Percentiles rank a stretch among this genome's conserved stretches.
Evolutionary conservation across 2,113 vertebrate genomes (phyloP).

Genomic region (Nycticebus coucang): DNA sequence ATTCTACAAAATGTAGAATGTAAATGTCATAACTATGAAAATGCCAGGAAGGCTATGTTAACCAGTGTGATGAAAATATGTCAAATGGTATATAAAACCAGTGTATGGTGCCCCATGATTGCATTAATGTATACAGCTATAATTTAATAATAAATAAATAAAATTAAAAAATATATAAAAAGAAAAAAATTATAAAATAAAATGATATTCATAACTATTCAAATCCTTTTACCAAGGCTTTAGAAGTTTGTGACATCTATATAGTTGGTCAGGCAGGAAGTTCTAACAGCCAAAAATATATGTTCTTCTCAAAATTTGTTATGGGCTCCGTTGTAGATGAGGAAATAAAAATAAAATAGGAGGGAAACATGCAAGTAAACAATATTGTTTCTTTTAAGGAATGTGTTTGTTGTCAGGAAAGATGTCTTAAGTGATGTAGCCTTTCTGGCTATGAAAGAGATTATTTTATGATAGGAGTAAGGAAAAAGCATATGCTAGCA

Average conservation of each 20-base stretch:
- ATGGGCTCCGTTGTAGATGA: background rate
- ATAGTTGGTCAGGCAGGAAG: background rate
- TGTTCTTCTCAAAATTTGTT: constrained; percentile 41
- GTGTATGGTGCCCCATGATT: too few species aligned
- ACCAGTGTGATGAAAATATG: too few species aligned
- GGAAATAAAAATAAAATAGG: background rate
- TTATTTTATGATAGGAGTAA: background rate
- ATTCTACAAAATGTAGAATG: too few species aligned
- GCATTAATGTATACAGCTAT: too few species aligned
- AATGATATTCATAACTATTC: background rate
- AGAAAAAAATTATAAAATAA: background rate
- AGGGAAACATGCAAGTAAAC: background rate
- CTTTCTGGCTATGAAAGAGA: background rate
- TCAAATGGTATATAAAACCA: too few species aligned
- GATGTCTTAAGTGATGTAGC: background rate
- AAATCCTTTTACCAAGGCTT: constrained; percentile 29
- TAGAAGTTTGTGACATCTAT: background rate
- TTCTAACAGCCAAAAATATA: background rate
- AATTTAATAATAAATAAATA: too few species aligned
- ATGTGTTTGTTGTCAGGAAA: constrained; percentile 30
- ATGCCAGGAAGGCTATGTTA: too few species aligned
- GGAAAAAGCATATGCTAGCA: background rate
- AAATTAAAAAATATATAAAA: too few species aligned
- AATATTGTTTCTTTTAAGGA: background rate
- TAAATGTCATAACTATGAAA: too few species aligned